Evolutionary conservation across 53 echinoderm and acorn worm species (phyloP), one percentile per base, ranked within the genome.

Genomic region (Apostichopus leukothele): DNA sequence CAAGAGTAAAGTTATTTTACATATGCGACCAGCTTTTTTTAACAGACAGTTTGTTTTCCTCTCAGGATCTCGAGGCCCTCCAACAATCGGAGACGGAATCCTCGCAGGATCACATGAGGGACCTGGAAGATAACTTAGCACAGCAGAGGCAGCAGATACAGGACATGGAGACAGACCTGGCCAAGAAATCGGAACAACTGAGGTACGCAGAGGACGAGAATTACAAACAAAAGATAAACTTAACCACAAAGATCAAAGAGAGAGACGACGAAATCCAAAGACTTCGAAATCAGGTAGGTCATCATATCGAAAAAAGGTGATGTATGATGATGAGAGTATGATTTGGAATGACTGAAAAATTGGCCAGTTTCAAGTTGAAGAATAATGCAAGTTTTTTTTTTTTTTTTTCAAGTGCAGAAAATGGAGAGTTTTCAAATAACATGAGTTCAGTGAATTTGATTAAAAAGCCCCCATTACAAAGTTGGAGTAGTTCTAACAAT

Each of bases 51-150:
- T 8, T 7, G 1, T 74, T 1, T 14, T 74, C 5, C 39, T 76
- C 10, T 27, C 26, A 97, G 98, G 98, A 97, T 60, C 86, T 97
- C 9, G 98, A 97, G 59, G 86, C 92, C 80, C 75, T 95, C 61
- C 94, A 95, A 84, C 98, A 97, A 86, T 86, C 92, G n/a, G 98
- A 97, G 75, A 86, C 98, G 1, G 98, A 97, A 80, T 93, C 91
- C 20, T 83, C 95, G 26, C 98, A 97, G 86, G 98, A 97, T 74
- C 98, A 97, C 86, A 86, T 97, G 88, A 92, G 94, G 63, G 98
- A 97, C 86, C 90, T 94, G 63, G 95, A 97, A 73, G 94, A 95
- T 53, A 91, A 93, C 60, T 75, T 92, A 77, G 76, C 71, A 67
- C 91, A 87, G 76, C 61, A 67, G 19, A 79, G 91, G 68, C 93